phyloP scores from a whole-genome alignment of 2,797 vertebrate genomes.

The Syngnathus rostellatus region DNA sequence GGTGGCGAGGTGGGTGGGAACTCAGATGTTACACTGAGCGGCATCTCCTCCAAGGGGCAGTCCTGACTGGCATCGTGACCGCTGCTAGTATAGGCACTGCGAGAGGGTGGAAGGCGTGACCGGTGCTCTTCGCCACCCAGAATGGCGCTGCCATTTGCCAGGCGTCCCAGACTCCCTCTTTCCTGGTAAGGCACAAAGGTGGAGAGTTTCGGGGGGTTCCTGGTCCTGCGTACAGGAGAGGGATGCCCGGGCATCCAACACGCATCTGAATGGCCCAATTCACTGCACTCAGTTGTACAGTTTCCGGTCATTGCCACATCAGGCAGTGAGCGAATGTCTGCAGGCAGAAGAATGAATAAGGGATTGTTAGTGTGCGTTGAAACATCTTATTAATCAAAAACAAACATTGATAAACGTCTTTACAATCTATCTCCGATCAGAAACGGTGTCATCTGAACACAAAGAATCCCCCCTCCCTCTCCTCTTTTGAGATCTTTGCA shows the following conservation, averaged over 20 bases:
- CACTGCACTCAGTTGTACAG: constrained; percentile 96
- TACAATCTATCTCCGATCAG: constrained; percentile 47
- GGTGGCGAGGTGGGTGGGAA: constrained; percentile 88
- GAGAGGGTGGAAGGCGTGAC: constrained; percentile 91
- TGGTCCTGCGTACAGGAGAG: constrained; percentile 91
- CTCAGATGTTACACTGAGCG: constrained; percentile 93
- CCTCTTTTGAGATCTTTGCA: constrained; percentile 59
- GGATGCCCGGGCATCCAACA: constrained; percentile 99
- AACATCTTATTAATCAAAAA: background rate
- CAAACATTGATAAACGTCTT: background rate
- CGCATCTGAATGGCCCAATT: constrained; percentile 95
- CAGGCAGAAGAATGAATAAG: constrained; percentile 12
- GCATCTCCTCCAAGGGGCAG: constrained; percentile 95
- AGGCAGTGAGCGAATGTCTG: constrained; percentile 95
- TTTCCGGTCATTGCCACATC: constrained; percentile 99
- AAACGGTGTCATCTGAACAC: constrained; percentile 59
- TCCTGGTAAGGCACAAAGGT: constrained; percentile 99
- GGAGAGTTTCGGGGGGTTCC: constrained; percentile 97
- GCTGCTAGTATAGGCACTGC: constrained; percentile 98
- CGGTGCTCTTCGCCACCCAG: constrained; percentile 87
- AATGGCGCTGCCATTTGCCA: constrained; percentile 90
- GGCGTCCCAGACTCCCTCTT: constrained; percentile 94
- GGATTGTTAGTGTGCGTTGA: constrained; percentile 1
- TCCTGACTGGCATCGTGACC: constrained; percentile 92
- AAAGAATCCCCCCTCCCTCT: constrained; percentile 31